These are phyloP conservation scores for Leptoclinus maculatus DNA, from an alignment of 2,797 vertebrate genomes.

Conservation along the genomic window DNA sequence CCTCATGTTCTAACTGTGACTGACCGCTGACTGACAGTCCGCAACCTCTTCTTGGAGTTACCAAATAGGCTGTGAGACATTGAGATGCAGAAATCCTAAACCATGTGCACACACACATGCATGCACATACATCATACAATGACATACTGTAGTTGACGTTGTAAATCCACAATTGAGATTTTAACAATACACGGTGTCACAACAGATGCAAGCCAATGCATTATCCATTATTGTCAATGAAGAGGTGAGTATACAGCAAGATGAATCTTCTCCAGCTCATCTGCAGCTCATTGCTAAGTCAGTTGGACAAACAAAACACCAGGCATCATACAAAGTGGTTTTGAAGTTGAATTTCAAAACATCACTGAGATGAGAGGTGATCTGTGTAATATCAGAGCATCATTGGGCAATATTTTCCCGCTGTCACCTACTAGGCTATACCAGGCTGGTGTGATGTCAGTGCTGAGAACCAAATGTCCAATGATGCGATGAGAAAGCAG, in stretches of 20 bases:
- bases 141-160: constrained; percentile 5
- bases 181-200: not conserved
- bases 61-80: constrained; percentile 28
- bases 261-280: not conserved
- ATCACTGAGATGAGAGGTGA: not conserved
- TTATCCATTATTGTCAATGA: not conserved
- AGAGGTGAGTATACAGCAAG: not conserved
- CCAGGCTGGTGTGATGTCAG: not conserved
- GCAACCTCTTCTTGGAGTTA: constrained; percentile 34
- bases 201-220: not conserved
- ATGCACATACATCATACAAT: not conserved
- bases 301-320: not conserved
- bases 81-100: constrained; percentile 9
- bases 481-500: not conserved
- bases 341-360: not conserved
- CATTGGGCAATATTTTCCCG: not conserved
- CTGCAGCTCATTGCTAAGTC: constrained; percentile 4
- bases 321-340: not conserved
- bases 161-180: constrained; percentile 15
- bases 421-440: not conserved
- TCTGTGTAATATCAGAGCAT: not conserved
- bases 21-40: constrained; percentile 56
- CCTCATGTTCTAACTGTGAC: constrained; percentile 26
- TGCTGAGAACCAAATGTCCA: constrained; percentile 2
- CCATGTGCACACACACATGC: not conserved